Evolutionary conservation across 2,113 vertebrate species (phyloP).

Genomic region (Euleptes europaea): DNA sequence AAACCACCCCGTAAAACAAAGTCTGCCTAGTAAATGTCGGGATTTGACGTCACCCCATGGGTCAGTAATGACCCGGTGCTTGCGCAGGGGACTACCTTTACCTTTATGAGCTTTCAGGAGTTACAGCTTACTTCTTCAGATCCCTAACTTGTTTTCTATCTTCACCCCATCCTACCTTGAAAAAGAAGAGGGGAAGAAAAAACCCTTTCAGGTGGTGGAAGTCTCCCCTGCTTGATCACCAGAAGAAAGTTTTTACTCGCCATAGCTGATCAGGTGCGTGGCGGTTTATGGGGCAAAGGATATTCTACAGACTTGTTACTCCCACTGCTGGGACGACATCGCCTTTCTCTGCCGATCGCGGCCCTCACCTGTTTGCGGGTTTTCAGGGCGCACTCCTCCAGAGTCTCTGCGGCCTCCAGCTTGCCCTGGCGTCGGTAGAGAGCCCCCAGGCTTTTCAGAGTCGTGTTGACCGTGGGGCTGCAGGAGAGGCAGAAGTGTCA

Average conservation of each 20-base stretch:
- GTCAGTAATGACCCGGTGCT: too few species aligned
- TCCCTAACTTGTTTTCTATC: too few species aligned
- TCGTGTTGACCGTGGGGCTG: slow-evolving; percentile 89
- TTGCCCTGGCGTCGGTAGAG: slow-evolving; percentile 92
- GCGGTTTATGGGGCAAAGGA: not conserved
- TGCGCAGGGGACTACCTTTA: too few species aligned
- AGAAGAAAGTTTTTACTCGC: not conserved
- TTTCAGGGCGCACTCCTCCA: slow-evolving; percentile 88
- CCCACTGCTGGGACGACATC: too few species aligned
- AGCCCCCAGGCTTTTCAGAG: slow-evolving; percentile 85
- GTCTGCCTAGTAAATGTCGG: too few species aligned
- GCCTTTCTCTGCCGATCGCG: not conserved
- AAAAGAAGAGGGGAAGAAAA: too few species aligned
- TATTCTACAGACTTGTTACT: accelerated
- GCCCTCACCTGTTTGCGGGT: slow-evolving; percentile 83
- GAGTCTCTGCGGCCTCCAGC: slow-evolving; percentile 86
- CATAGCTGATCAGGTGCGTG: not conserved
- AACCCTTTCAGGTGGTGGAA: not conserved
- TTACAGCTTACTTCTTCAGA: too few species aligned
- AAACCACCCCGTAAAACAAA: too few species aligned
- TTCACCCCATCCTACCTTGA: not conserved
- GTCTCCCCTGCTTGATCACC: not conserved
- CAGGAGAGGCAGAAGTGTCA: not conserved
- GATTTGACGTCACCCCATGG: too few species aligned
- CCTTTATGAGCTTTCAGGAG: too few species aligned